A percentile compares a stretch with the other conserved stretches of the same genome.
phyloP scores from a whole-genome alignment of 2,113 vertebrate species.

The Aplodontia rufa region DNA sequence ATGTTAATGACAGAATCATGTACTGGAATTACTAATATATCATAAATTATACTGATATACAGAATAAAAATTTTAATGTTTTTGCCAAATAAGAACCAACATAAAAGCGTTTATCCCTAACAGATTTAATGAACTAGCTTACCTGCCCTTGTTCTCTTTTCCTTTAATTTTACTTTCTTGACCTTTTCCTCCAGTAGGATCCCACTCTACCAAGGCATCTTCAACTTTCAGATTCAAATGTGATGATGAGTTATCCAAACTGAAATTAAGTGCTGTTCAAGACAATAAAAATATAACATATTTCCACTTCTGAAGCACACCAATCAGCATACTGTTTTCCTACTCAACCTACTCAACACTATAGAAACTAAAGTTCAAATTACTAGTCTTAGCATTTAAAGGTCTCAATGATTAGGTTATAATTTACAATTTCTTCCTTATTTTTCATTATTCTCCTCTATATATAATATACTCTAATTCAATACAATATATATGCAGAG shows the following conservation, averaged over 20 bases:
- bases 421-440: neutral
- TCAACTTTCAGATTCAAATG: conserved; percentile 94
- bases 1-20: conserved; percentile 50
- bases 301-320: conserved; percentile 5
- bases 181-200: conserved; percentile 92
- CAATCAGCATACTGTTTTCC: neutral
- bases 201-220: conserved; percentile 92
- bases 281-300: conserved; percentile 60
- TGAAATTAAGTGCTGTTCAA: conserved; percentile 90
- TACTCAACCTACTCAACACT: neutral
- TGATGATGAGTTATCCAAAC: conserved; percentile 90
- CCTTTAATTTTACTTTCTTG: conserved; percentile 91
- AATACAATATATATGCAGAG: neutral
- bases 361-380: neutral
- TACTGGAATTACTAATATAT: neutral
- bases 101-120: neutral
- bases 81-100: conserved; percentile 16
- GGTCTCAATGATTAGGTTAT: neutral
- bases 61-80: conserved; percentile 43
- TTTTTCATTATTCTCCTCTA: neutral
- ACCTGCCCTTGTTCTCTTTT: conserved; percentile 95
- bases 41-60: neutral
- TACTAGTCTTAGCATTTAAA: neutral
- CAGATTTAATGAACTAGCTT: conserved; percentile 57
- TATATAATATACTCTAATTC: neutral